Evolutionary conservation across 2,113 vertebrate genomes (phyloP), one percentile per base, ranked within the genome.

Genomic region (Sclerurus mexicanus): DNA sequence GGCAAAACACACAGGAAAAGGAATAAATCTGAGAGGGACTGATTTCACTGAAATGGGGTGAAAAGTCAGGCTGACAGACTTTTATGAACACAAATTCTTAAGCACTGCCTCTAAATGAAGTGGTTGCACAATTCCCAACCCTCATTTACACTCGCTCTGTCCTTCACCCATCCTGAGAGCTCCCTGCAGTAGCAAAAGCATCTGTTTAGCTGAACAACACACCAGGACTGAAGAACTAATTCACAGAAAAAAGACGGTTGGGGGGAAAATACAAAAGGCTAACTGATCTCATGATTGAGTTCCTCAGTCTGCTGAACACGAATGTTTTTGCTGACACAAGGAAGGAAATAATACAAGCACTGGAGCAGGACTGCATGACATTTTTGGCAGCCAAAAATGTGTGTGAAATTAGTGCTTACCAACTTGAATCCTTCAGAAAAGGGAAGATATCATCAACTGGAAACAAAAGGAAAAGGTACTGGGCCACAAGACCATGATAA

Each of bases 251-350:
- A 75, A 58, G 78, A 66, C 0, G 58, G 33, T 19, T 53, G 37
- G 5, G 24, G 27, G 13, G 1, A 7, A 35, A 73, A 50, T 40
- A 46, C 30, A 76, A 71, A 86, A 37, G 11, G 28, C 58, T 73
- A 80, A 87, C 46, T 3, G 6, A 66, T 77, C 79, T 83, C 50
- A 2, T 55, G 67, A 93, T 31, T 3, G 3, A 62, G 92, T 72
- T 83, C 71, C 63, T 80, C 88, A 77, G 78, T 94, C 92, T 92
- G 63, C 92, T 3, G 15, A 88, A 77, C 85, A 92, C 24, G 71
- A 95, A 83, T n/a, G 10, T 80, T 96, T 97, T 55, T 96, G 88
- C 95, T 94, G 95, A 97, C 92, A 80, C 68, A 83, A 84, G 25
- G 31, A 94, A 92, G 50, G 47, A 94, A 85, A 90, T 37, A 93